phyloP scores from a whole-genome alignment of 2,888 invertebrate genomes.

The Hartigia nigra region DNA sequence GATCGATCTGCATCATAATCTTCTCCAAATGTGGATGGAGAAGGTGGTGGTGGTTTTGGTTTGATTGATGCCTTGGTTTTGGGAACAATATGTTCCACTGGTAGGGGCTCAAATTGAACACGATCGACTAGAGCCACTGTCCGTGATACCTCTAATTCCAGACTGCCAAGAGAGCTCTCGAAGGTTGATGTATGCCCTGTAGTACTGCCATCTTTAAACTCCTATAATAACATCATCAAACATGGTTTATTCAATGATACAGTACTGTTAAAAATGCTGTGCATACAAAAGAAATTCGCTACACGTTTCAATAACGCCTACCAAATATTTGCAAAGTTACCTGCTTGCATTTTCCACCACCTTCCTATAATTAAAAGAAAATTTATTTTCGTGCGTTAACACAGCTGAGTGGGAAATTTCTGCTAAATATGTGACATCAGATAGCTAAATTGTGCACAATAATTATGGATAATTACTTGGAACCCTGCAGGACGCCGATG shows the following conservation, averaged over 20 bases:
- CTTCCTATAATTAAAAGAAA: conserved; percentile 56
- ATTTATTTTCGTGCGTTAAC: conserved; percentile 33
- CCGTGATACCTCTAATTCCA: conserved; percentile 57
- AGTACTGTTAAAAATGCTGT: neutral
- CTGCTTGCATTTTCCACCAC: conserved; percentile 53
- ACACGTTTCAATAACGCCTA: conserved; percentile 1
- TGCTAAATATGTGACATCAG: neutral
- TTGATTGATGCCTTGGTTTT: conserved; percentile 36
- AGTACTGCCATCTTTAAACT: conserved; percentile 59
- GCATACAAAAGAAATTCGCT: neutral
- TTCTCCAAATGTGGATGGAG: conserved; percentile 41
- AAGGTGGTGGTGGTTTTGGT: conserved; percentile 52
- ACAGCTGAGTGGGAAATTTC: neutral
- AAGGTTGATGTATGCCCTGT: conserved; percentile 50
- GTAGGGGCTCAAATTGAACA: conserved; percentile 58
- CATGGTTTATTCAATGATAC: neutral
- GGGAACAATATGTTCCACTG: conserved; percentile 51
- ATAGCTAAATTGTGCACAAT: neutral
- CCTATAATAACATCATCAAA: conserved; percentile 45
- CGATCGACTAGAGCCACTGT: conserved; percentile 42
- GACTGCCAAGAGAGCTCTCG: conserved; percentile 47
- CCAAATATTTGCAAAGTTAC: conserved; percentile 41
- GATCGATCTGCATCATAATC: conserved; percentile 43
- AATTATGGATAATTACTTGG: conserved; percentile 46
- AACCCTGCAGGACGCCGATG: conserved; percentile 60